Percentiles rank a stretch among this genome's conserved stretches.
phyloP scores from a whole-genome alignment of 2,888 invertebrate species.

The Tetheella fluctuosa region DNA sequence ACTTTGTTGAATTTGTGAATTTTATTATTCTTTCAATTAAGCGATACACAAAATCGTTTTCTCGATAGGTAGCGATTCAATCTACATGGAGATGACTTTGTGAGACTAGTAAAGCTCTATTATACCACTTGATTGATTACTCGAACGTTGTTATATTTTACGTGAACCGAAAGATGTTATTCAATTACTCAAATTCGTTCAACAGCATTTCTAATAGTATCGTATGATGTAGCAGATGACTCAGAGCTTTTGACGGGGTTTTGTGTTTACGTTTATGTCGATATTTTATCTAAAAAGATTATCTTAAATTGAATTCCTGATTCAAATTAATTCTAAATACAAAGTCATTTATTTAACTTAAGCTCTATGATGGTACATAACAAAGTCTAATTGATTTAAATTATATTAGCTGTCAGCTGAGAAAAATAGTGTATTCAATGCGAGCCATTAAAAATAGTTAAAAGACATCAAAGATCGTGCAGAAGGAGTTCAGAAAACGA shows the following conservation, averaged over 20 bases:
- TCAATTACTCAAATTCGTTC: constrained; percentile 25
- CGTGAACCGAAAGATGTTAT: constrained; percentile 44
- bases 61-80: constrained; percentile 10
- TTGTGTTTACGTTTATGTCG: background rate
- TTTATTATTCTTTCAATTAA: constrained; percentile 7
- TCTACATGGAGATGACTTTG: constrained; percentile 14
- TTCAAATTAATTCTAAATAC: too few relatives aligned
- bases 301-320: background rate
- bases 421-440: too few relatives aligned
- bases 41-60: background rate
- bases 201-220: constrained; percentile 15
- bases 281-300: background rate
- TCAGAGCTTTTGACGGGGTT: background rate
- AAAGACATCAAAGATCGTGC: background rate
- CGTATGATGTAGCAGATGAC: constrained; percentile 5
- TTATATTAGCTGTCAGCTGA: too few relatives aligned
- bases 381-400: too few relatives aligned
- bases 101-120: constrained; percentile 13
- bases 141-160: constrained; percentile 51
- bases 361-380: too few relatives aligned
- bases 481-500: background rate
- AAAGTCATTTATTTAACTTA: too few relatives aligned
- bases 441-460: too few relatives aligned
- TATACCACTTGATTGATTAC: constrained; percentile 48
- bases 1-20: background rate